These are phyloP conservation scores for Papilio helenus DNA, from an alignment of 1,140 invertebrate genomes.

Conservation along the genomic window DNA sequence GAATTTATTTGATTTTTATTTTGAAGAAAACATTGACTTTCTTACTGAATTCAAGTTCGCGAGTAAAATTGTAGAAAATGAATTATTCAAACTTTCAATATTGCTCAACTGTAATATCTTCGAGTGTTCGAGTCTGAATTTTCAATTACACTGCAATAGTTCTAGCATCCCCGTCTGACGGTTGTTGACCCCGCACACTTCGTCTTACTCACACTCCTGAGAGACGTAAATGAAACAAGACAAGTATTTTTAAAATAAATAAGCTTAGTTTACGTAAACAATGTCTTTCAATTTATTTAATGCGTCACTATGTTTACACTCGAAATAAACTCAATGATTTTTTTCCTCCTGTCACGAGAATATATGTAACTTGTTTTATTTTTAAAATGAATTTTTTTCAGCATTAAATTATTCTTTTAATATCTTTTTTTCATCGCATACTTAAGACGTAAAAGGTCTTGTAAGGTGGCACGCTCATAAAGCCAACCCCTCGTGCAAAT, in stretches of 20 bases:
- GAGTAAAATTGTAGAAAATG: not conserved
- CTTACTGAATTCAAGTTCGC: not conserved
- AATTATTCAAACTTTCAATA: constrained; percentile 20
- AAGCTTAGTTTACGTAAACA: constrained; percentile 11
- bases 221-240: not conserved
- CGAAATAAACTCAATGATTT: not conserved
- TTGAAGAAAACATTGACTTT: not conserved
- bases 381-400: no score
- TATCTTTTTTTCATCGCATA: not conserved
- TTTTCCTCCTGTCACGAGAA: not conserved
- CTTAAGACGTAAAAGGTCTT: not conserved
- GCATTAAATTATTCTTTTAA: not conserved
- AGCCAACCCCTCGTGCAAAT: constrained; percentile 7
- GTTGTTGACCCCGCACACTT: constrained; percentile 20
- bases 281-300: constrained; percentile 16
- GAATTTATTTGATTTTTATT: not conserved
- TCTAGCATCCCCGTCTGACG: constrained; percentile 23
- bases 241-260: constrained; percentile 17
- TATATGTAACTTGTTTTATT: no score
- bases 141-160: constrained; percentile 32
- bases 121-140: constrained; percentile 27
- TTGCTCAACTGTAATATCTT: constrained; percentile 26
- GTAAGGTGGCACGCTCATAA: not conserved
- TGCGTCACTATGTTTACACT: no score
- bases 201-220: not conserved